Base-by-base conservation (phyloP, 2,888 invertebrate species). In the Himalopsyche japonica region DNA sequence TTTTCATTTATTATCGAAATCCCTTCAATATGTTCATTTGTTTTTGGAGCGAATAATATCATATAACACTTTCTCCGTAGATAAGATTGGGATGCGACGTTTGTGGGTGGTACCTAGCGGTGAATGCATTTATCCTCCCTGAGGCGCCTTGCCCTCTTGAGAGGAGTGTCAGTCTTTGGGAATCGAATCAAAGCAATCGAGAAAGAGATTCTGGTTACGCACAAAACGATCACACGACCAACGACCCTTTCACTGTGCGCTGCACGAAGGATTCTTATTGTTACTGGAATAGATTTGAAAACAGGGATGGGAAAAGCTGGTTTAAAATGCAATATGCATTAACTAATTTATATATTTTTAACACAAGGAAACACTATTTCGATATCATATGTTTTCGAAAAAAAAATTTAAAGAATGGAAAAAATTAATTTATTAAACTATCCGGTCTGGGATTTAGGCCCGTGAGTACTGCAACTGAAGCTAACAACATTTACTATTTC, bases 121-220 rank as follows among this genome's bases (percentile, higher is more conserved):
- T 47, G 64, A 77, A 82, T 82, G 82, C 82, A 82, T 77, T 43
- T 48, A 18, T 37, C 30, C 27, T 77, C 20, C 64, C 49, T 47
- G 43, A 76, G 34, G 32, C 24, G 32, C 80, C 49, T 3, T 43
- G 43, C 43, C 30, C 76, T 18, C 37, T 34, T 76, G 57, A 79
- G 76, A 70, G 48, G 64, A 37, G 83, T 79, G 78, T 80, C 70
- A 83, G 83, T 80, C 83, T 49, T 43, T 15, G 64, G 77, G 79
- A 85, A 85, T 85, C 80, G 82, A 84, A 80, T 82, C 76, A 77
- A 49, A 80, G 82, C 82, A 86, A 84, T 84, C 76, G 82, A 77
- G 49, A n/a, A 76, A 47, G 20, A 76, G 76, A 77, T 80, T 84
- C 83, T 70, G 81, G 78, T 48, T 78, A 81, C 81, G 84, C 81